phyloP scores from a whole-genome alignment of 1,140 invertebrate species.

The Zaprionus capensis region DNA sequence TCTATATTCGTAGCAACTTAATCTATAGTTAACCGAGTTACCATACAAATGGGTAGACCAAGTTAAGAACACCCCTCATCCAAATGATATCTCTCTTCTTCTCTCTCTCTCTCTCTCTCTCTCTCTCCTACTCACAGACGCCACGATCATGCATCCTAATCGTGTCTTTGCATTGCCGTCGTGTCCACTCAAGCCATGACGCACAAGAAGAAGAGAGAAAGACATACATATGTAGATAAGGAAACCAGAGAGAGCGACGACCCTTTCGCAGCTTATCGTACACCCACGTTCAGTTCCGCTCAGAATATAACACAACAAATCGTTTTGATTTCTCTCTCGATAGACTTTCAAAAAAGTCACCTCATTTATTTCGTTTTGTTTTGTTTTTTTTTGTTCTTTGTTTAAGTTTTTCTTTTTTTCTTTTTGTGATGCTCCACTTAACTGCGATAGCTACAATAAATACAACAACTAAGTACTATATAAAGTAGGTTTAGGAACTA shows the following conservation, averaged over 20 bases:
- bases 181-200: not conserved
- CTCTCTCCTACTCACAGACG: not conserved
- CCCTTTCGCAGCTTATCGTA: not conserved
- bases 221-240: not conserved
- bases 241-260: not conserved
- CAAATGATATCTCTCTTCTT: not conserved
- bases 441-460: slow-evolving; percentile 37
- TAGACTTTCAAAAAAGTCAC: not conserved
- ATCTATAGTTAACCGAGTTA: too few relatives aligned
- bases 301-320: not conserved
- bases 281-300: slow-evolving; percentile 1
- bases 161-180: not conserved
- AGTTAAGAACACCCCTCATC: not conserved
- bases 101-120: not conserved
- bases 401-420: not conserved
- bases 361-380: not conserved
- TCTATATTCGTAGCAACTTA: not conserved
- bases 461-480: slow-evolving; percentile 30
- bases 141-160: not conserved
- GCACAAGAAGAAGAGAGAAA: not conserved
- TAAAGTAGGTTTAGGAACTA: slow-evolving; percentile 53
- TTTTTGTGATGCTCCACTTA: not conserved
- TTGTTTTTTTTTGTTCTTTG: not conserved
- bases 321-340: not conserved
- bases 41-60: not conserved